Base-by-base conservation (phyloP, 2,797 vertebrate genomes). In the Parotocinclus haroldoi region DNA sequence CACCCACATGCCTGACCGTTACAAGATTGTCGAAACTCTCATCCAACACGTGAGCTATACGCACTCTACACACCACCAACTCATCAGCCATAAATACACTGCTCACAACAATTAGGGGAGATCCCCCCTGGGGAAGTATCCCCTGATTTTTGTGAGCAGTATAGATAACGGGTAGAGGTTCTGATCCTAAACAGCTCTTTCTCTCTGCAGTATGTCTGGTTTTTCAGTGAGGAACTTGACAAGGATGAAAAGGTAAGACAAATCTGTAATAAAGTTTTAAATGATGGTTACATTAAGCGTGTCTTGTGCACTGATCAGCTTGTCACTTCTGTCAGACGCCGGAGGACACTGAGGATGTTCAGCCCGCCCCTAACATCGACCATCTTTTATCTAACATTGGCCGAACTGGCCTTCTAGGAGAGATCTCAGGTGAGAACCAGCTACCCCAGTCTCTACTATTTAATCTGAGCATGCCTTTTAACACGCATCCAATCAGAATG, bases 1-100 rank as follows among this genome's bases (percentile, higher is more conserved):
- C 79, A 99, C 96, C 0, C 96, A 99, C 88, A 99, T 99, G 96
- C 96, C 96, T 0, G 96, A 99, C 86, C 95, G 95, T 74, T 99
- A 98, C 85, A 99, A 98, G 80, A 99, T 99, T 0, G 92, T 99
- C 11, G 96, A 99, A 84, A 98, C 96, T 0, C 92, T 99, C 77
- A 93, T 99, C 79, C 96, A 98, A 75, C 96, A 98, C 0, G 96
- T 99, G 79, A 92, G 93, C 16, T 38, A n/a, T 11, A 14, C n/a
- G 44, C 19, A 27, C 18, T 17, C 17, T 7, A 18, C 46, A 51
- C 42, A 39, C 38, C 9, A 46, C 40, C 18, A 4, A 44, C n/a
- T n/a, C n/a, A n/a, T n/a, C n/a, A n/a, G n/a, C n/a, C n/a, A n/a
- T n/a, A n/a, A n/a, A n/a, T n/a, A n/a, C n/a, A n/a, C n/a, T n/a